These are phyloP conservation scores for Gerris lacustris DNA, from an alignment of 2,888 invertebrate genomes.

Conservation along the genomic window DNA sequence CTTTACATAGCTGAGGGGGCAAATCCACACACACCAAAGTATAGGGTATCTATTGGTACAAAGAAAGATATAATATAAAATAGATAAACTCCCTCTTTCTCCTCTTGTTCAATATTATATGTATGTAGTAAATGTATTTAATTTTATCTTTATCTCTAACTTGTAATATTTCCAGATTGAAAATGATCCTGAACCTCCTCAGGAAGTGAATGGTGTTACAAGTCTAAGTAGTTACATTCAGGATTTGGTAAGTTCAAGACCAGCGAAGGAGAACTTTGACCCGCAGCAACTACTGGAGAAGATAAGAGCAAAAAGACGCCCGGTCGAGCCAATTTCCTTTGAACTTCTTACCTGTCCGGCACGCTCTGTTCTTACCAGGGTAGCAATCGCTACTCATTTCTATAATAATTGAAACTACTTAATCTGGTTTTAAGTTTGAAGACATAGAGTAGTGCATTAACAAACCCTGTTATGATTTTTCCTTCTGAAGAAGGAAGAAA, in stretches of 20 bases:
- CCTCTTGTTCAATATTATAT: too few relatives aligned
- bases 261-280: conserved; percentile 44
- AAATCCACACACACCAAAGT: too few relatives aligned
- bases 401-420: not conserved
- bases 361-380: conserved; percentile 34
- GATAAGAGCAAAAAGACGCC: conserved; percentile 49
- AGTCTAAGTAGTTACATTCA: not conserved
- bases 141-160: too few relatives aligned
- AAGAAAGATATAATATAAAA: too few relatives aligned
- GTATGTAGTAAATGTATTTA: too few relatives aligned
- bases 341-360: conserved; percentile 64
- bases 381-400: conserved; percentile 4
- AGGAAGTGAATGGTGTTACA: not conserved
- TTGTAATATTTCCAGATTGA: not conserved
- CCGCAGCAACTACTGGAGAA: conserved; percentile 58
- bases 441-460: too few relatives aligned
- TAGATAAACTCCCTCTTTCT: too few relatives aligned
- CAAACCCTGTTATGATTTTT: too few relatives aligned
- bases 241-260: conserved; percentile 10
- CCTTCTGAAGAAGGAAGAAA: too few relatives aligned
- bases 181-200: not conserved
- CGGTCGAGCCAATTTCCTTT: conserved; percentile 49
- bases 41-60: too few relatives aligned
- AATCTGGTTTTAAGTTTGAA: too few relatives aligned
- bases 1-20: too few relatives aligned